Percentiles rank a stretch among this genome's conserved stretches.
Conservation (phyloP, 2,797 vertebrate genomes). For the Centropyge bicolor region DNA sequence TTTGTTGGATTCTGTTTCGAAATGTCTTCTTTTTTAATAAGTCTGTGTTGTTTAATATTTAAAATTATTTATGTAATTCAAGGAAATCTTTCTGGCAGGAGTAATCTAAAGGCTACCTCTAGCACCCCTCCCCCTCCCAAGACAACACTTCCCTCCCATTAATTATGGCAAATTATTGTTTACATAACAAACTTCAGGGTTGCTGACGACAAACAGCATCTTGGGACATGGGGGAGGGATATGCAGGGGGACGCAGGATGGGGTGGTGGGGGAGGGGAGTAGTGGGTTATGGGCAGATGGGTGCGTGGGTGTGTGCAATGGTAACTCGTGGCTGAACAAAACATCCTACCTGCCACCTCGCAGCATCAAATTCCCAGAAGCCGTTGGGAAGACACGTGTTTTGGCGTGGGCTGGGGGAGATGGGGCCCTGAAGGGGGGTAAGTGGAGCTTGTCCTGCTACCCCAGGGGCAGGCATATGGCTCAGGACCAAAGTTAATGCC, state of each 20-base stretch:
- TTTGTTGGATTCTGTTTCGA: constrained; percentile 11
- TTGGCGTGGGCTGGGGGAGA: constrained; percentile 63
- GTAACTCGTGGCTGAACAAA: constrained; percentile 71
- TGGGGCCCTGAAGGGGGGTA: constrained; percentile 39
- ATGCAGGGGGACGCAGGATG: neutral
- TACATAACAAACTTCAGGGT: constrained; percentile 78
- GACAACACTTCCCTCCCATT: constrained; percentile 70
- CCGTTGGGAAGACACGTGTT: constrained; percentile 64
- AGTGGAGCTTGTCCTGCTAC: constrained; percentile 47
- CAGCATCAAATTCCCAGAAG: constrained; percentile 69
- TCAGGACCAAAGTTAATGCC: constrained; percentile 72
- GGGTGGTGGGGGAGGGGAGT: neutral
- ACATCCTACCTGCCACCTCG: constrained; percentile 74
- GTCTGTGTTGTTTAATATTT: neutral
- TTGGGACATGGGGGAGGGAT: constrained; percentile 72
- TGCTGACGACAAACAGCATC: constrained; percentile 72
- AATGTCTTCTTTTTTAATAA: neutral
- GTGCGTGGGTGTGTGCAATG: constrained; percentile 24
- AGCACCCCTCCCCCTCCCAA: constrained; percentile 56
- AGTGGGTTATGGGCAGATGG: constrained; percentile 54
- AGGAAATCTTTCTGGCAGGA: constrained; percentile 37
- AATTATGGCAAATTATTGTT: constrained; percentile 79
- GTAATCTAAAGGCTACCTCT: constrained; percentile 69
- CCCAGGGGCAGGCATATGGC: constrained; percentile 59
- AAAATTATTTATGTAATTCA: constrained; percentile 9